A percentile compares a stretch with the other conserved stretches of the same genome.
Evolutionary conservation across 2,113 vertebrate species (phyloP).

Genomic region (Corvus moneduloides): DNA sequence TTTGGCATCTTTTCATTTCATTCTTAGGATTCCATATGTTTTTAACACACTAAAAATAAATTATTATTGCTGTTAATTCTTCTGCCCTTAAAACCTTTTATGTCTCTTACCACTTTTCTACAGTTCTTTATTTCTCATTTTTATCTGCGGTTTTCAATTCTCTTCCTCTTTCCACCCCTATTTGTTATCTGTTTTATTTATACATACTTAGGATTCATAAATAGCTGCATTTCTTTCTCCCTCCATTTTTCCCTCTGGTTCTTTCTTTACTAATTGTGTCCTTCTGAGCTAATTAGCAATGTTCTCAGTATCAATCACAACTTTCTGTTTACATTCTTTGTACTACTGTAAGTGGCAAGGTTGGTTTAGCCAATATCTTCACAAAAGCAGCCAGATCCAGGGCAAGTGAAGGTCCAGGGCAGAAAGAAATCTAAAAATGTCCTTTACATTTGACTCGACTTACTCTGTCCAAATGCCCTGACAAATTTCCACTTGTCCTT

Average conservation of each 20-base stretch:
- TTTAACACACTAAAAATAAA: slow-evolving; percentile 9
- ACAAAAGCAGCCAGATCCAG: not conserved
- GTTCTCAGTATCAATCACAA: not conserved
- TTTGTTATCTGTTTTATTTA: slow-evolving; percentile 7
- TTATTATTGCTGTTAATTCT: not conserved
- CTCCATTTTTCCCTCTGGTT: not conserved
- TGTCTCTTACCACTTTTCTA: not conserved
- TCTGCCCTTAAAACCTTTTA: not conserved
- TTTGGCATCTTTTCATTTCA: not conserved
- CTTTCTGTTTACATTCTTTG: slow-evolving; percentile 1
- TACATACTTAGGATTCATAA: not conserved
- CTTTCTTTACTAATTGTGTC: not conserved
- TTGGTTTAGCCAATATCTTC: not conserved
- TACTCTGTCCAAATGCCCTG: not conserved
- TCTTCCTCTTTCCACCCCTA: not conserved
- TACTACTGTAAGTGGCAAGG: not conserved
- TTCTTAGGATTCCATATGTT: slow-evolving; percentile 25
- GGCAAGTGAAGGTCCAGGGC: not conserved
- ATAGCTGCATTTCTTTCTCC: not conserved
- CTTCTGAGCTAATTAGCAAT: not conserved
- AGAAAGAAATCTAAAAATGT: not conserved
- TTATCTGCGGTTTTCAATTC: not conserved
- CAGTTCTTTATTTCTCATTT: not conserved
- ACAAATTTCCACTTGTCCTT: slow-evolving; percentile 60
- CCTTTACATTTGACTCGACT: not conserved